Percentiles rank a stretch among this genome's conserved stretches.
Evolutionary conservation across 2,113 vertebrate species (phyloP).

Genomic region (Spilogale gracilis): DNA sequence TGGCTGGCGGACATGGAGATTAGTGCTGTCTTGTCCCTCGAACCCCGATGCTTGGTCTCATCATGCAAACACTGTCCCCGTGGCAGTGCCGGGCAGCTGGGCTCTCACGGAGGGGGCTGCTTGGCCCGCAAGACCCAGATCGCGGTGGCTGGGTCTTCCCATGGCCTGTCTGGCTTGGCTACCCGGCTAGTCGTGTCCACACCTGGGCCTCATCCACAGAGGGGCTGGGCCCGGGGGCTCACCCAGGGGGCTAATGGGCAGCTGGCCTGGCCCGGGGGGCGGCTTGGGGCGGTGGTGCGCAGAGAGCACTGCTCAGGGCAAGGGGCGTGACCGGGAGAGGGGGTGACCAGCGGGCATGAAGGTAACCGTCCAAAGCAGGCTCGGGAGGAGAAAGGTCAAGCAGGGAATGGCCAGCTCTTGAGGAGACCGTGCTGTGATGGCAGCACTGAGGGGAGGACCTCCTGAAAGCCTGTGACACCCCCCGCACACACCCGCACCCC

Average conservation of each 20-base stretch:
- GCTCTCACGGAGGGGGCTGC: background rate
- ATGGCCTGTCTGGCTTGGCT: background rate
- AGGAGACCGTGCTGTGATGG: background rate
- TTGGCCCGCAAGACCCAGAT: accelerated
- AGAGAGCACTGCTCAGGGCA: accelerated
- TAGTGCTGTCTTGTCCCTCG: background rate
- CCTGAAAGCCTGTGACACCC: background rate
- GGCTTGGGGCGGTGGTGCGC: accelerated
- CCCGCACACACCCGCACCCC: background rate
- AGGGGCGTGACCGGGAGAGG: accelerated
- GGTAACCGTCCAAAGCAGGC: background rate
- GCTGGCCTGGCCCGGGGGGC: background rate
- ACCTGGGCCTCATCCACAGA: background rate
- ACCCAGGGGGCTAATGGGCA: background rate
- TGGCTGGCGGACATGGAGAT: background rate
- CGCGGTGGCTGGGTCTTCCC: background rate
- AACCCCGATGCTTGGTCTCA: accelerated
- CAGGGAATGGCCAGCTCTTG: background rate
- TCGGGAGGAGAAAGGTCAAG: background rate
- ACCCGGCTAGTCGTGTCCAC: background rate
- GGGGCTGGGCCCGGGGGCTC: background rate
- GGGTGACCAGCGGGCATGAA: accelerated
- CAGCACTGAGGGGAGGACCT: no score
- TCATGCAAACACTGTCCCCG: accelerated
- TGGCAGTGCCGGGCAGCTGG: conserved; percentile 51